Evolutionary conservation across 2,113 vertebrate species (phyloP), one percentile per base, ranked within the genome.

Genomic region (Nestor notabilis): DNA sequence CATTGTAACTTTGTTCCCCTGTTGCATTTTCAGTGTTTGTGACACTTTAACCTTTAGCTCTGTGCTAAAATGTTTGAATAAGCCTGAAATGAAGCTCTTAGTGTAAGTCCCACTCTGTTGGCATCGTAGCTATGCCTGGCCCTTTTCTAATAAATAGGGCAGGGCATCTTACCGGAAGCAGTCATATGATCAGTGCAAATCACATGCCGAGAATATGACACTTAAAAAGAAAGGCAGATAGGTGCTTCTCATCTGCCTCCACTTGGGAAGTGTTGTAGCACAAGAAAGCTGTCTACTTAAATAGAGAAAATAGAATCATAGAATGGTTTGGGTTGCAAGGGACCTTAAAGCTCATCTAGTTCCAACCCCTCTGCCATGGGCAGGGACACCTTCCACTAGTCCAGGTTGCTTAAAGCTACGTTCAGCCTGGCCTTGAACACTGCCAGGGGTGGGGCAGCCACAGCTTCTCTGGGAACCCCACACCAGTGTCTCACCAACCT

Each of bases 31-130:
- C 41, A 43, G 12, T 68, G 19, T 85, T 81, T 43, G 39, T 60
- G 46, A 55, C 47, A 12, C 12, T 17, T 56, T 56, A 65, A 37
- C 31, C 39, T 74, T 78, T 43, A 70, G 25, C 18, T 93, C 41
- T 83, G n/a, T 66, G 20, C 35, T 64, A 37, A 47, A 44, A 56
- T 24, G 11, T 41, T 85, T 53, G 17, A 85, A n/a, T 46, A 18
- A 37, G 35, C 52, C 77, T 79, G 5, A 70, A 69, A 74, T 70
- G 20, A 86, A 63, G 31, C 9, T 74, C 37, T 53, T 77, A 5
- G 21, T 55, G 1, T 65, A 63, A 28, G 7, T 87, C n/a, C 8
- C 21, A 2, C 0, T 78, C 11, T 82, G 0, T 19, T 93, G 69
- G 17, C 9, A 47, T 29, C 3, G 1, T 25, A 83, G 35, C 35